Base-by-base conservation (phyloP, 1,140 invertebrate species). In the Macrocentrus cingulum region DNA sequence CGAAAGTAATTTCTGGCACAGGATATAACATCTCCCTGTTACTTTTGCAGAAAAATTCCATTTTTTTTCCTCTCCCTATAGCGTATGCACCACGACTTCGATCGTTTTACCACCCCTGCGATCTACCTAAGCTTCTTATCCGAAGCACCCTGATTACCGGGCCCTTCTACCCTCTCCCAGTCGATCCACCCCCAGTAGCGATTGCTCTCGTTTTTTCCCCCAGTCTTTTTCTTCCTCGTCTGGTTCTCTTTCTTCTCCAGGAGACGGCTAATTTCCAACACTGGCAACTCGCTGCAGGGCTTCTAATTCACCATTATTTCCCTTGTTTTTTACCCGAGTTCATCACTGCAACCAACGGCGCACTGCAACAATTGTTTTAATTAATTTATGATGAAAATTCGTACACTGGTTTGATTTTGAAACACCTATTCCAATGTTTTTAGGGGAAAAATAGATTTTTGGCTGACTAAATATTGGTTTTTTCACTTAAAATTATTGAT, bases 101-200 rank as follows among this genome's bases (percentile, higher is more conserved):
- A 59, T 59, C 51, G 50, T 48, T 51, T 20, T 19, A 36, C 48
- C 51, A 8, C 36, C 36, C 11, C 36, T 3, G 3, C 15, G 3
- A 29, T 9, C 25, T 9, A 5, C 25, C 54, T 62, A 62, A 62
- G 60, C 60, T 62, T 62, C 60, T 62, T 62, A 62, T 62, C 60
- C 51, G 55, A 58, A 62, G 60, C 51, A 58, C 60, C 60, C 39
- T 62, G 60, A 62, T 62, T 62, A 62, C 60, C 37, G 39, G 37
- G 22, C 42, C 51, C 36, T 58, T 41, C 39, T 44, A 34, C 25
- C 46, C 22, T 32, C 44, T 29, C 32, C 36, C 15, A 6, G 11
- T 42, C 22, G 5, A 45, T 29, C 18, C 5, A 37, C 16, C 52
- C 54, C 54, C 44, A 18, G n/a, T n/a, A 44, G 45, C 49, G 32